Evolutionary conservation across 92 coral and sea anemone species (phyloP), one percentile per base, ranked within the genome.

Genomic region (Umimayanthus chanpuru): DNA sequence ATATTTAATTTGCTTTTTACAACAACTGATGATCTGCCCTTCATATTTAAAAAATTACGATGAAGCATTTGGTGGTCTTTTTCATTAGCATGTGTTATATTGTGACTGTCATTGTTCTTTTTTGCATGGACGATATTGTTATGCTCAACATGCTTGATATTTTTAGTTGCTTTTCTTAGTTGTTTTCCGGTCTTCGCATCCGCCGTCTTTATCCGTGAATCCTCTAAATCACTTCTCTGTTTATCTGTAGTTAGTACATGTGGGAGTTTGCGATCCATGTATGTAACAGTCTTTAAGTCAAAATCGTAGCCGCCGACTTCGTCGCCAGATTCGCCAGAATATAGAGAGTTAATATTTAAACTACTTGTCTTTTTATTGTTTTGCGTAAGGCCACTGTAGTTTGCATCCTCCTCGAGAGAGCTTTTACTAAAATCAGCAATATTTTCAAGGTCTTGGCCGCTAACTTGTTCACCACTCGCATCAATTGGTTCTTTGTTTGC

Each of bases 291-390:
- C 41, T 43, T 75, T 20, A 2, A 20, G 29, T 28, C 81, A 43
- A 77, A 25, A 20, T 44, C 64, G 16, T 32, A 78, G 41, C n/a
- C 40, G 25, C 49, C 70, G 41, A 65, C 16, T 56, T 65, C 32
- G 23, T 83, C 41, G 20, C 38, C 77, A 4, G 76, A 65, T 71
- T 81, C 56, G 9, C 86, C 76, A 12, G 86, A 41, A 82, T 32
- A 67, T 14, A 26, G 15, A 41, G 56, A 6, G 18, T 72, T 29
- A 53, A 36, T 53, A 28, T 14, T 12, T 36, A 20, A 20, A 9
- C 29, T 55, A 21, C 32, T 30, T 79, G 0, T 79, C 25, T 53
- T 15, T 21, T 8, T 53, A 9, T 28, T 68, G 30, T 25, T n/a
- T 61, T 65, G 18, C 12, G 39, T 43, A 39, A 23, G 26, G 67